Evolutionary conservation across 1,140 invertebrate genomes (phyloP), one percentile per base, ranked within the genome.

Genomic region (Venturia canescens): DNA sequence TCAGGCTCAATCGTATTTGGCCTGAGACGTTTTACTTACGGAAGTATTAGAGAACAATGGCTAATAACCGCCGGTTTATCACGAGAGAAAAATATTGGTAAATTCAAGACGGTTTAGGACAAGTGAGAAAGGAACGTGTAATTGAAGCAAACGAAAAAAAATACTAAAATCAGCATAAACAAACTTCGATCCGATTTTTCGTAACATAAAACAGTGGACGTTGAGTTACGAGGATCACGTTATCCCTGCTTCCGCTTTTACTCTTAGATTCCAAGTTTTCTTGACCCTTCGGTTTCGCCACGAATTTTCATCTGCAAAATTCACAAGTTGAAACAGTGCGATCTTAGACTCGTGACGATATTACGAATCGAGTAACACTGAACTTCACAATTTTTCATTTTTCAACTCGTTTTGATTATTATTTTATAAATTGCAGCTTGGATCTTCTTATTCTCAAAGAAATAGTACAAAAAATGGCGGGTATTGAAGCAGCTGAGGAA

Each of bases 391-490:
- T 53, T 53, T n/a, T n/a, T 53, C n/a, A n/a, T 53, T n/a, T 1
- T n/a, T 1, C 1, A 44, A 44, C 38, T 44, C 7, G 0, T 11
- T 11, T 9, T 3, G 7, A 44, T 44, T 44, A 44, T 44, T 44
- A 9, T 9, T 44, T 44, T 44, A 44, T 44, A 5, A 6, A 44
- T 44, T 94, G 77, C 90, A 97, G 97, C 92, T 94, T 98, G 91
- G 98, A 99, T 93, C 92, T 99, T 81, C 92, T 99, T 27, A 96
- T 99, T 84, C 91, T 99, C 66, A 98, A 99, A 91, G 99, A 99
- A 93, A 97, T 99, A 84, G 97, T 99, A 77, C 98, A 99, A 92
- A 99, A 99, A 93, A 99, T 99, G 98, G 97, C 98, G 16, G 99
- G 99, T 1, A 98, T 99, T 81, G 99, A 99, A 93, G 96, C 98